Evolutionary conservation across 2,797 vertebrate genomes (phyloP).

Genomic region (Bradypodion pumilum): DNA sequence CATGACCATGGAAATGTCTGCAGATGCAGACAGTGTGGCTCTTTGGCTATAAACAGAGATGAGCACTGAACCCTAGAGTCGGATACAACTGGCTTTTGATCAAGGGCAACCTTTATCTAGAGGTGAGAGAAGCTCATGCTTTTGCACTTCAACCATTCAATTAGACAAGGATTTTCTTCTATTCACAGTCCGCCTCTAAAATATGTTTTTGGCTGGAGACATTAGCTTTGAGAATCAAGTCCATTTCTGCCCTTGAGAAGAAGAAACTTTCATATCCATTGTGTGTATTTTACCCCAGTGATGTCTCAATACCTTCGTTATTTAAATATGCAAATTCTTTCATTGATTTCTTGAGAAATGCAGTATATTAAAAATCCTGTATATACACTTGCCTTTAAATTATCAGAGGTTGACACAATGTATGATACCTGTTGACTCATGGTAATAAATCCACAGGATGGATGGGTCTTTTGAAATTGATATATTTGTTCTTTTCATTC

Average conservation of each 20-base stretch:
- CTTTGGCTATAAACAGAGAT: too few species aligned
- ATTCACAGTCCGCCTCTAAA: too few species aligned
- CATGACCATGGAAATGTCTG: too few species aligned
- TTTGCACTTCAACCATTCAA: too few species aligned
- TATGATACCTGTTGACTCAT: slow-evolving; percentile 51
- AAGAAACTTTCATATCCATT: background rate
- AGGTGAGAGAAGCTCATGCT: too few species aligned
- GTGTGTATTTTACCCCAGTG: background rate
- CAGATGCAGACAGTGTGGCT: too few species aligned
- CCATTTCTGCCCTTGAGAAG: background rate
- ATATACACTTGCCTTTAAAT: slow-evolving; percentile 54
- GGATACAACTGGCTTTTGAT: too few species aligned
- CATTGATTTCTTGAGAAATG: slow-evolving; percentile 44
- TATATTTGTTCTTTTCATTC: slow-evolving; percentile 53
- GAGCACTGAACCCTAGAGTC: too few species aligned
- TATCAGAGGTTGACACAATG: slow-evolving; percentile 45
- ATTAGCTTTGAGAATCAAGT: slow-evolving; percentile 11
- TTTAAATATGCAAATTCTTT: slow-evolving; percentile 33
- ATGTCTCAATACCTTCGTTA: slow-evolving; percentile 3
- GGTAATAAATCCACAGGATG: slow-evolving; percentile 50
- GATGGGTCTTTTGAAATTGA: slow-evolving; percentile 55
- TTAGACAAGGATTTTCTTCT: too few species aligned
- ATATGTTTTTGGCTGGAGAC: background rate
- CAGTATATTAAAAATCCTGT: slow-evolving; percentile 45
- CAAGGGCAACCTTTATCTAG: too few species aligned